A percentile compares a stretch with the other conserved stretches of the same genome.
phyloP scores from a whole-genome alignment of 1,140 invertebrate genomes.

The Drosophila ambigua region DNA sequence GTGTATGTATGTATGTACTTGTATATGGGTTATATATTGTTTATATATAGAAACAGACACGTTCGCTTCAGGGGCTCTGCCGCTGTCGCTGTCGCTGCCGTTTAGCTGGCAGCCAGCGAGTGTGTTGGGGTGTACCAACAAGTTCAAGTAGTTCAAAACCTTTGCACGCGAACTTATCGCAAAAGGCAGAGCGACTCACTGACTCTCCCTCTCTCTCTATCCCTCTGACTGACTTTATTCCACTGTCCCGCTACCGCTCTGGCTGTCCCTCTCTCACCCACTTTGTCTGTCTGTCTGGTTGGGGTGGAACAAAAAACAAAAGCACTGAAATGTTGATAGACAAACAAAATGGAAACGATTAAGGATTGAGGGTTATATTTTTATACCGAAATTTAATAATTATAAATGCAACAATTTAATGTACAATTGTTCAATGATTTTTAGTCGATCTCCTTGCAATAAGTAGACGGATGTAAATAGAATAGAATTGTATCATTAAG shows the following conservation, averaged over 20 bases:
- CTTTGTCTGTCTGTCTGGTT: conserved; percentile 37
- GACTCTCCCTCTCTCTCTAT: background rate
- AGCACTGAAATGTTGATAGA: conserved; percentile 19
- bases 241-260: background rate
- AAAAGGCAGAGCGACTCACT: conserved; percentile 18
- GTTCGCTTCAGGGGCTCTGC: conserved; percentile 2
- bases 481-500: too few species aligned
- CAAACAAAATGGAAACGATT: background rate
- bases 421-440: too few species aligned
- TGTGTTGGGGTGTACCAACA: conserved; percentile 49
- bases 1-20: background rate
- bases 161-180: conserved; percentile 78
- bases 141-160: conserved; percentile 77
- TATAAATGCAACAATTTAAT: too few species aligned
- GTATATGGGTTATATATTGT: conserved; percentile 25
- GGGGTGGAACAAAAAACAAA: conserved; percentile 48
- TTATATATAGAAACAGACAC: conserved; percentile 24
- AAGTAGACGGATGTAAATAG: too few species aligned
- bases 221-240: too few species aligned
- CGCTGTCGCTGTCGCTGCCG: conserved; percentile 6
- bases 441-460: too few species aligned
- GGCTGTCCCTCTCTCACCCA: background rate
- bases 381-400: too few species aligned
- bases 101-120: conserved; percentile 9
- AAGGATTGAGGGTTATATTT: background rate